Conservation (phyloP, 2,797 vertebrate species). For the Sandelia bainsii region DNA sequence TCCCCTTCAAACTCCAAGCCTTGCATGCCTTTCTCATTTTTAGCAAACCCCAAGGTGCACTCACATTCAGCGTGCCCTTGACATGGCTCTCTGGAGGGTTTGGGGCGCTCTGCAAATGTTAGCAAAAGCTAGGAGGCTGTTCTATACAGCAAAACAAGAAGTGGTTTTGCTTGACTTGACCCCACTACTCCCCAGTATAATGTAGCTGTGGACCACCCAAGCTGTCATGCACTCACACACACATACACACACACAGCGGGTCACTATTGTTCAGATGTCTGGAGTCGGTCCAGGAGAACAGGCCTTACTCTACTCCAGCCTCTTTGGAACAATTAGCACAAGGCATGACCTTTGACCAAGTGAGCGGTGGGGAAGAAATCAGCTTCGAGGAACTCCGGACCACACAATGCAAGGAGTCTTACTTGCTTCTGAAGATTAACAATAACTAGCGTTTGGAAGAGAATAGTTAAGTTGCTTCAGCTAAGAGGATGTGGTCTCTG, state of each 20-base stretch:
- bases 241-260: slow-evolving; percentile 37
- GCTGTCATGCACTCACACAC: slow-evolving; percentile 34
- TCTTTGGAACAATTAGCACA: slow-evolving; percentile 66
- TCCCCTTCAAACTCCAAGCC: neutral
- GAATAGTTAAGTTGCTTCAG: slow-evolving; percentile 47
- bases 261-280: slow-evolving; percentile 65
- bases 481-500: slow-evolving; percentile 46
- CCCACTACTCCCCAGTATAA: slow-evolving; percentile 3
- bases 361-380: slow-evolving; percentile 53
- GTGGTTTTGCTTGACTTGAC: slow-evolving; percentile 51
- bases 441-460: slow-evolving; percentile 36
- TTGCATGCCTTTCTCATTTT: slow-evolving; percentile 5
- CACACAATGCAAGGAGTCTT: slow-evolving; percentile 50
- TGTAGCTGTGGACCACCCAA: slow-evolving; percentile 65
- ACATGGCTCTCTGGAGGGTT: slow-evolving; percentile 22
- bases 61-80: neutral
- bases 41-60: neutral
- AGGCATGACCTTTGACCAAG: slow-evolving; percentile 65
- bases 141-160: slow-evolving; percentile 42
- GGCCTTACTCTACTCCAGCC: slow-evolving; percentile 51
- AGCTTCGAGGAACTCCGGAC: slow-evolving; percentile 50
- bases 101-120: slow-evolving; percentile 40
- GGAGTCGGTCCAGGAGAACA: slow-evolving; percentile 63
- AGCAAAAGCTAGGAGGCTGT: slow-evolving; percentile 30
- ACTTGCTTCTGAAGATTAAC: slow-evolving; percentile 51